phyloP scores from a whole-genome alignment of 64 coral and sea anemone genomes.

The Trachythela sp. region DNA sequence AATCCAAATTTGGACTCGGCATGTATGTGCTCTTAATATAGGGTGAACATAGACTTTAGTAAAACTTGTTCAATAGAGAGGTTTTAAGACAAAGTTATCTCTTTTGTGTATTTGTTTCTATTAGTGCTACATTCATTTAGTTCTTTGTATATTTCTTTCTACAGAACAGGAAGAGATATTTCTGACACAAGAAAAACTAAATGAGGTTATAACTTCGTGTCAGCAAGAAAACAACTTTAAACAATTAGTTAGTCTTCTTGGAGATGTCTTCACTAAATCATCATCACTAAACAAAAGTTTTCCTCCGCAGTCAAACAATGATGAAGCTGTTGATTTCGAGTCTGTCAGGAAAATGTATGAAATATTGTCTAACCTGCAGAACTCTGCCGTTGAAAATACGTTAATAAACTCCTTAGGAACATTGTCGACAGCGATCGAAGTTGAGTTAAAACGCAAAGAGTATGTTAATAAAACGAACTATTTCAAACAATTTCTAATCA shows the following conservation, averaged over 20 bases:
- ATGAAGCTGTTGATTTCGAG: conserved; percentile 76
- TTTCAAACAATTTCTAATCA: conserved; percentile 81
- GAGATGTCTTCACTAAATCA: conserved; percentile 82
- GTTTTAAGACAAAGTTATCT: too few relatives aligned
- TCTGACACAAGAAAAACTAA: background rate
- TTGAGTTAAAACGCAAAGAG: conserved; percentile 53
- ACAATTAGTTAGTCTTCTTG: conserved; percentile 74
- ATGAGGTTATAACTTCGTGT: conserved; percentile 14
- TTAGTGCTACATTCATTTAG: too few relatives aligned
- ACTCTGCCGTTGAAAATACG: conserved; percentile 81
- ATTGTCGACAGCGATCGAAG: conserved; percentile 64
- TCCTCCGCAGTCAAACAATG: conserved; percentile 33
- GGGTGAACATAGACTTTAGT: too few relatives aligned
- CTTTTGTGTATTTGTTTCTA: too few relatives aligned
- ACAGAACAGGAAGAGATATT: background rate
- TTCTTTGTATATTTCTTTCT: background rate
- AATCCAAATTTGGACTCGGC: too few relatives aligned
- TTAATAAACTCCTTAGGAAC: conserved; percentile 73
- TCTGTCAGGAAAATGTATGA: conserved; percentile 59
- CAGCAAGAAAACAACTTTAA: conserved; percentile 61
- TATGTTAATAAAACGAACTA: conserved; percentile 51
- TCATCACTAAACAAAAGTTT: conserved; percentile 86
- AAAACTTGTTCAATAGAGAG: too few relatives aligned
- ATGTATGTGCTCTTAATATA: too few relatives aligned
- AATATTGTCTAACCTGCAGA: conserved; percentile 59